These are phyloP conservation scores for honey bee (Apis mellifera) DNA, from an alignment of 1,140 invertebrate genomes.

Conservation along the genomic window Amel_HAv3.1 CM009943.2:5239001-5239500, in stretches of 20 bases:
- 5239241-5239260: not conserved
- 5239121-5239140: slow-evolving; percentile 10
- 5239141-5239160: slow-evolving; percentile 31
- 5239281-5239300: not conserved
- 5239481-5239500: not conserved
- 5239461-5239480: not conserved
- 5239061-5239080: not conserved
- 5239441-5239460: not conserved
- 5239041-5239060: not conserved
- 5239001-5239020: not conserved
- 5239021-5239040: not conserved
- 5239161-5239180: slow-evolving; percentile 10
- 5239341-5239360: not conserved
- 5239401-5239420: not conserved
- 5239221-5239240: not conserved
- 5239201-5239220: not conserved
- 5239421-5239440: not conserved
- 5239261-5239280: not conserved
- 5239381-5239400: not conserved
- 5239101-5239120: not conserved
- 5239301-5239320: slow-evolving; percentile 41
- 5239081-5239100: slow-evolving; percentile 1
- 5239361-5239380: not conserved
- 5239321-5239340: slow-evolving; percentile 3
- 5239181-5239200: slow-evolving; percentile 12